A percentile compares a stretch with the other conserved stretches of the same genome.
These are phyloP conservation scores for Chinchilla lanigera DNA, from an alignment of 2,113 vertebrate genomes.

Conservation along the genomic window DNA sequence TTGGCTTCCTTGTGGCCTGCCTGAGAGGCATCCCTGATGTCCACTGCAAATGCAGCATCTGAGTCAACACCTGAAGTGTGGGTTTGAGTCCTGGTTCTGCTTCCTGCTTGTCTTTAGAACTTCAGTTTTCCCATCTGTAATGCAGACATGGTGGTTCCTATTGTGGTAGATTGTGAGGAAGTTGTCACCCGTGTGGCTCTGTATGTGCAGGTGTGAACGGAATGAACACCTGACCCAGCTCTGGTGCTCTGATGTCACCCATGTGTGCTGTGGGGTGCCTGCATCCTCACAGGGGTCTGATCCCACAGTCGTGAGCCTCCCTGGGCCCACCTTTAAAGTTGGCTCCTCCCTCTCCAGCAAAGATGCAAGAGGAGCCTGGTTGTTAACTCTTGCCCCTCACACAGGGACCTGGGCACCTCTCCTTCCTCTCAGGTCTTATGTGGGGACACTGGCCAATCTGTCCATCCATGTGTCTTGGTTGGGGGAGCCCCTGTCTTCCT, in stretches of 20 bases:
- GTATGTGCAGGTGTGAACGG: neutral
- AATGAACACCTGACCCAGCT: neutral
- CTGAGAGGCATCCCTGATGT: neutral
- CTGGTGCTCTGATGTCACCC: neutral
- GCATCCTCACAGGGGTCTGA: neutral
- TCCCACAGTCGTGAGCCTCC: rapidly evolving
- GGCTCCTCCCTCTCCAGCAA: neutral
- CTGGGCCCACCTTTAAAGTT: neutral
- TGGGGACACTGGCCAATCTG: neutral
- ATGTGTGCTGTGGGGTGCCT: neutral
- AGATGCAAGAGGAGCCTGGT: neutral
- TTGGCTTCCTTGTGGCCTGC: neutral
- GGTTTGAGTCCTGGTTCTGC: neutral
- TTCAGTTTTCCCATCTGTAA: neutral
- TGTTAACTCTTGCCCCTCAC: neutral
- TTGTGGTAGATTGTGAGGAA: rapidly evolving
- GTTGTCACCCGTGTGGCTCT: rapidly evolving
- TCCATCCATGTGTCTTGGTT: neutral
- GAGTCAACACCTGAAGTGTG: neutral
- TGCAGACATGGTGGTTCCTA: rapidly evolving
- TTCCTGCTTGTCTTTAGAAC: neutral
- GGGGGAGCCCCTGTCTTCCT: neutral
- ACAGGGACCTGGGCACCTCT: neutral
- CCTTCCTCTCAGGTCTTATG: neutral
- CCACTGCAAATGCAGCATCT: neutral